phyloP scores from a whole-genome alignment of 1,140 invertebrate species.

The Drosophila neocordata region DNA sequence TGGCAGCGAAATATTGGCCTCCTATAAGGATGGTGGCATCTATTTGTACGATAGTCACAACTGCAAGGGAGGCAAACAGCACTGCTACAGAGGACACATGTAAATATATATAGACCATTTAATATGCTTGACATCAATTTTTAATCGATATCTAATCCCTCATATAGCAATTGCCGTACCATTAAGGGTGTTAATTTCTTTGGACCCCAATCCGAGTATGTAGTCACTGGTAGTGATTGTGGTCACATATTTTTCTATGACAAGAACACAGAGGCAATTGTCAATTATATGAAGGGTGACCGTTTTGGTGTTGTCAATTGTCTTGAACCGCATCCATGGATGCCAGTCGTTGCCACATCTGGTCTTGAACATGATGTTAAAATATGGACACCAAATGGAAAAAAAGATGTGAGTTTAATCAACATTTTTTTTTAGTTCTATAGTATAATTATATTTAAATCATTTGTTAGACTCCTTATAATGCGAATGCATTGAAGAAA shows the following conservation, averaged over 20 bases:
- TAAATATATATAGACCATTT: slow-evolving; percentile 31
- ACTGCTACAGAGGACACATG: slow-evolving; percentile 90
- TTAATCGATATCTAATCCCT: background rate
- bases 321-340: slow-evolving; percentile 93
- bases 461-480: slow-evolving; percentile 83
- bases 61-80: slow-evolving; percentile 84
- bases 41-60: slow-evolving; percentile 92
- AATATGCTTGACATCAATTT: too few species aligned
- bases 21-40: slow-evolving; percentile 97
- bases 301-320: slow-evolving; percentile 95
- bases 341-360: slow-evolving; percentile 92
- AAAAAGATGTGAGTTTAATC: slow-evolving; percentile 82
- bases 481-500: slow-evolving; percentile 82
- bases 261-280: slow-evolving; percentile 92
- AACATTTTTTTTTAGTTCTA: too few species aligned
- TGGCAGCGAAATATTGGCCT: slow-evolving; percentile 94
- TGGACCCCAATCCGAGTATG: slow-evolving; percentile 94
- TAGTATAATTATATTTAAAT: too few species aligned
- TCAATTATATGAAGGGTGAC: slow-evolving; percentile 94
- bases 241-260: slow-evolving; percentile 98
- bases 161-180: slow-evolving; percentile 87
- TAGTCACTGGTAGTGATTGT: slow-evolving; percentile 97
- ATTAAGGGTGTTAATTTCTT: slow-evolving; percentile 98
- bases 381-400: slow-evolving; percentile 92
- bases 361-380: slow-evolving; percentile 95